Base-by-base conservation (phyloP, 2,797 vertebrate species). In the Nyctalus aviator region DNA sequence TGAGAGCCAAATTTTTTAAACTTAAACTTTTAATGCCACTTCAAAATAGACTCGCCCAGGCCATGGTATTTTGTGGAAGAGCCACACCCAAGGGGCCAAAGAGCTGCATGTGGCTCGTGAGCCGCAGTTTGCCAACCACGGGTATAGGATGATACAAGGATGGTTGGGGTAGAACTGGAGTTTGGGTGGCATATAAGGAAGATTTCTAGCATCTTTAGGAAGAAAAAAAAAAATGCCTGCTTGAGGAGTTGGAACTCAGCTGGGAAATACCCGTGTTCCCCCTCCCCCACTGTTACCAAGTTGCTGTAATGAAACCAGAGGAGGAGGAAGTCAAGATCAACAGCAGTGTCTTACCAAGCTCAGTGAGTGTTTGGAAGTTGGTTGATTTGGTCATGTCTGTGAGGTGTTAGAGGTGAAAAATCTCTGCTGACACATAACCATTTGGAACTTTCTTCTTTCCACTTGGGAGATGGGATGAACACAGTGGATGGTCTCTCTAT, bases 291-390 rank as follows among this genome's bases (percentile, higher is more conserved):
- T 32, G 32, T 82, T 71, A 37, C n/a, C 50, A 66, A 68, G 71
- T 93, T 92, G 83, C 93, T 77, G 55, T 64, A 79, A 88, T 76
- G 83, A 84, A 90, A 37, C 41, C 78, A 35, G 73, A 27, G 46
- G 0, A n/a, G 10, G 13, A 6, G 12, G n/a, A 46, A n/a, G 17
- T 64, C 9, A 55, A 53, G 62, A 57, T 48, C 81, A 81, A 48
- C 55, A 41, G 20, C 1, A 35, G 21, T 11, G 14, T 53, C 66
- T 87, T 23, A 50, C 20, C 48, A 81, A 73, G 44, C 8, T 90
- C 72, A 59, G n/a, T 35, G 77, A 59, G 32, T 53, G 57, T 79
- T 78, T 77, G 48, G 0, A 0, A 69, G 66, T 27, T 82, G 59
- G 84, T 84, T 76, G 79, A 86, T 77, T 27, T 35, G 53, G 76